Evolutionary conservation across 2,888 invertebrate genomes (phyloP).

Genomic region (Corythucha ciliata): DNA sequence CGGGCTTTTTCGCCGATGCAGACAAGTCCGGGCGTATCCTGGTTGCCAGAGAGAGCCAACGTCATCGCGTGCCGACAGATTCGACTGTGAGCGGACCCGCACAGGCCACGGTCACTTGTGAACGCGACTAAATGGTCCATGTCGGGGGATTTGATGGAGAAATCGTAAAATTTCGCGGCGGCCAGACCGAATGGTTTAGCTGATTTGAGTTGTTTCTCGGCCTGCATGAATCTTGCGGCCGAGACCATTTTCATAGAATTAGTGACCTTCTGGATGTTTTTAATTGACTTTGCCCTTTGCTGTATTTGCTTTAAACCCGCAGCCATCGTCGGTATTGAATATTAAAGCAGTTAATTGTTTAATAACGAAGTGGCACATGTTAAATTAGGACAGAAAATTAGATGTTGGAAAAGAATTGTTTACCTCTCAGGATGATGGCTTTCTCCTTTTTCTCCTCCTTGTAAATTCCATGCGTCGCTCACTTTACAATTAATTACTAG

Average conservation of each 20-base stretch:
- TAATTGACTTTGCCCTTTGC: constrained; percentile 24
- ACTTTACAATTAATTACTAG: too few relatives aligned
- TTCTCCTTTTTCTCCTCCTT: too few relatives aligned
- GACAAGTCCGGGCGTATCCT: constrained; percentile 9
- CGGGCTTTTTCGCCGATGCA: constrained; percentile 30
- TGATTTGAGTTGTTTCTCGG: constrained; percentile 15
- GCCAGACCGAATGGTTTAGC: constrained; percentile 27
- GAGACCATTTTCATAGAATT: constrained; percentile 30
- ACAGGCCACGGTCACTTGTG: constrained; percentile 30
- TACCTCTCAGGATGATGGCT: too few relatives aligned
- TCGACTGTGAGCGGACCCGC: constrained; percentile 26
- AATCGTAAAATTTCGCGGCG: constrained; percentile 26
- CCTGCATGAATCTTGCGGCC: constrained; percentile 20
- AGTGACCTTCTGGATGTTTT: constrained; percentile 31
- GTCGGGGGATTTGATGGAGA: constrained; percentile 3
- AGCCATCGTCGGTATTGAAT: too few relatives aligned
- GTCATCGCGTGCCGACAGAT: constrained; percentile 12
- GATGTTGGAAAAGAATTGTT: too few relatives aligned
- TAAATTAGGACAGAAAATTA: too few relatives aligned
- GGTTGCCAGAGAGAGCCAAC: background rate
- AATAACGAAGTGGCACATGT: too few relatives aligned
- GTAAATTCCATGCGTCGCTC: too few relatives aligned
- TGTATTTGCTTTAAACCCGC: constrained; percentile 26
- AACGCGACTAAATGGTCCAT: constrained; percentile 23
- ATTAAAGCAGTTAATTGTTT: too few relatives aligned